A percentile compares a stretch with the other conserved stretches of the same genome.
phyloP scores from a whole-genome alignment of 2,797 vertebrate genomes.

The Mycteria americana region DNA sequence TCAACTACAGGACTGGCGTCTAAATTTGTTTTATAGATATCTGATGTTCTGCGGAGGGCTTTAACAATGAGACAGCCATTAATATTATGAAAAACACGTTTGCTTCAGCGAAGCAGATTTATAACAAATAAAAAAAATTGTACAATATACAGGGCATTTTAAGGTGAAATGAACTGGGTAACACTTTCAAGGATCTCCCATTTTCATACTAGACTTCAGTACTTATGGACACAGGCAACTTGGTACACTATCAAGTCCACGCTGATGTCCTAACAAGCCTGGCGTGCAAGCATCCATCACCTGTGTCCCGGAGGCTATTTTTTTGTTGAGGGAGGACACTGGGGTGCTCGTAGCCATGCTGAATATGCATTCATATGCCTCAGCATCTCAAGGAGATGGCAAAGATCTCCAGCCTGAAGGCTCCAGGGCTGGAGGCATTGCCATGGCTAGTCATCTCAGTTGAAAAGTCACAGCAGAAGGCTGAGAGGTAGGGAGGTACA shows the following conservation, averaged over 20 bases:
- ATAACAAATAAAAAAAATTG: constrained; percentile 9
- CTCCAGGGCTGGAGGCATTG: background rate
- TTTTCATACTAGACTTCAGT: background rate
- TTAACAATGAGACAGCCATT: background rate
- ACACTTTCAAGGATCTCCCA: background rate
- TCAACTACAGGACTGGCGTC: background rate
- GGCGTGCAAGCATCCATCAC: background rate
- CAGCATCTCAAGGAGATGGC: background rate
- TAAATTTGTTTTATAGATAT: constrained; percentile 33
- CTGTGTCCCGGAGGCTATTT: background rate
- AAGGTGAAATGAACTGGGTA: background rate
- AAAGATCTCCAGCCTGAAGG: background rate
- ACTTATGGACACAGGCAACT: background rate
- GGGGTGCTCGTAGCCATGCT: background rate
- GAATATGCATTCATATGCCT: background rate
- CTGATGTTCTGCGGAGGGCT: background rate
- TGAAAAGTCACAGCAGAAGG: background rate
- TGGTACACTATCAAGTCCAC: background rate
- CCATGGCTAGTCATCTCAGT: background rate
- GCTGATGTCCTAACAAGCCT: background rate
- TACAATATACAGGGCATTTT: background rate
- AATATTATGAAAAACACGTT: background rate
- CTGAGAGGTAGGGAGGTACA: background rate
- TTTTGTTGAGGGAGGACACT: background rate
- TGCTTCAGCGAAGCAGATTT: background rate